A percentile compares a stretch with the other conserved stretches of the same genome.
These are phyloP conservation scores for Cyrtonyx montezumae DNA, from an alignment of 2,113 vertebrate genomes.

Conservation along the genomic window DNA sequence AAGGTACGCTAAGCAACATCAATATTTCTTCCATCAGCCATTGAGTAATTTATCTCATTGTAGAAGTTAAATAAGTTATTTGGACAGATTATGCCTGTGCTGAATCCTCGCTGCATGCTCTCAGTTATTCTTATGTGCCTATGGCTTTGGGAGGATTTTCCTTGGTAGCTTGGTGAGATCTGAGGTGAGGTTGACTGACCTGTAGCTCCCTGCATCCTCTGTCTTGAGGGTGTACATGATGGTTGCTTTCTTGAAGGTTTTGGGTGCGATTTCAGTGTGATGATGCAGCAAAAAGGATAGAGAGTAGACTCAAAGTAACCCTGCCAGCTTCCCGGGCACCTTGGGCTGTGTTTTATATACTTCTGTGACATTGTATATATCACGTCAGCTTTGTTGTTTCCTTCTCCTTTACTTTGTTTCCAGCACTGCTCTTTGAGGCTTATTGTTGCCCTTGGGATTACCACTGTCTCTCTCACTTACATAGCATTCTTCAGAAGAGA, in stretches of 20 bases:
- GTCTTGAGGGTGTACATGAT: neutral
- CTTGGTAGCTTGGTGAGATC: neutral
- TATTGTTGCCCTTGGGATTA: neutral
- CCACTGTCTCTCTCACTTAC: neutral
- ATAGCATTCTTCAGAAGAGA: neutral
- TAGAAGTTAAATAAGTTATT: neutral
- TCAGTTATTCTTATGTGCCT: neutral
- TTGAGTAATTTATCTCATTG: neutral
- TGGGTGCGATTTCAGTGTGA: fast-evolving
- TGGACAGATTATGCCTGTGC: fast-evolving
- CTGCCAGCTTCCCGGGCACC: neutral
- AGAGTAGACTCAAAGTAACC: neutral
- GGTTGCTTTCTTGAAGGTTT: neutral
- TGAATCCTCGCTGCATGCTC: neutral
- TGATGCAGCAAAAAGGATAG: neutral
- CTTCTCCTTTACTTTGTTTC: neutral
- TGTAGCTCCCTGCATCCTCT: neutral
- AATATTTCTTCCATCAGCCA: neutral
- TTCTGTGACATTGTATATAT: neutral
- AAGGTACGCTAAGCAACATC: neutral
- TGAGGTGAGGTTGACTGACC: neutral
- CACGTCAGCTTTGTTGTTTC: neutral
- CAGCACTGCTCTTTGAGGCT: neutral
- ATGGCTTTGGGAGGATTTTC: fast-evolving
- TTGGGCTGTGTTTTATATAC: fast-evolving